Evolutionary conservation across 2,797 vertebrate species (phyloP).

Genomic region (Oreortyx pictus): DNA sequence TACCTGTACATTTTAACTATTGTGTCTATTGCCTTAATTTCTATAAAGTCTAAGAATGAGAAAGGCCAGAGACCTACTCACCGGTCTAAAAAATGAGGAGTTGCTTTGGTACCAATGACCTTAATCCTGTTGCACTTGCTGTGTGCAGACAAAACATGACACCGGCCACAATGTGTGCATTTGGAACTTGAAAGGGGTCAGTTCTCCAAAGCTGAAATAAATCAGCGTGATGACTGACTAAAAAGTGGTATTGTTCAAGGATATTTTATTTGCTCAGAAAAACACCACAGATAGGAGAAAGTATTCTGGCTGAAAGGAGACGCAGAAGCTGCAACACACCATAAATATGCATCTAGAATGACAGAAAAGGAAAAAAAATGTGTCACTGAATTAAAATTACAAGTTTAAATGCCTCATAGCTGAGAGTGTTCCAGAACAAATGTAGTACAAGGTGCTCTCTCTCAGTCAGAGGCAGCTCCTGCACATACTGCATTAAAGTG

Average conservation of each 20-base stretch:
- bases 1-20: background rate
- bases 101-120: background rate
- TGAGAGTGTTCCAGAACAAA: background rate
- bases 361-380: background rate
- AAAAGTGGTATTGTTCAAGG: background rate
- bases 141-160: background rate
- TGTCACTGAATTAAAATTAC: background rate
- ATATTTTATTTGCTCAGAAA: background rate
- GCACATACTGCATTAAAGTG: slow-evolving; percentile 8
- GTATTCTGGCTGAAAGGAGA: background rate
- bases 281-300: background rate
- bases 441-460: background rate
- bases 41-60: background rate
- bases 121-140: background rate
- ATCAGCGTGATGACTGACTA: background rate
- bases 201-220: slow-evolving; percentile 5
- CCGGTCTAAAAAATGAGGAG: background rate
- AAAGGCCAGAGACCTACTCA: background rate
- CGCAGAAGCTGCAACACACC: background rate
- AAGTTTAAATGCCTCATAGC: background rate
- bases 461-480: background rate
- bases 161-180: accelerated
- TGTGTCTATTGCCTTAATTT: background rate
- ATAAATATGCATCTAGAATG: background rate
- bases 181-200: background rate